Evolutionary conservation across 2,113 vertebrate genomes (phyloP).

Genomic region (Boulengeromyrus knoepffleri): DNA sequence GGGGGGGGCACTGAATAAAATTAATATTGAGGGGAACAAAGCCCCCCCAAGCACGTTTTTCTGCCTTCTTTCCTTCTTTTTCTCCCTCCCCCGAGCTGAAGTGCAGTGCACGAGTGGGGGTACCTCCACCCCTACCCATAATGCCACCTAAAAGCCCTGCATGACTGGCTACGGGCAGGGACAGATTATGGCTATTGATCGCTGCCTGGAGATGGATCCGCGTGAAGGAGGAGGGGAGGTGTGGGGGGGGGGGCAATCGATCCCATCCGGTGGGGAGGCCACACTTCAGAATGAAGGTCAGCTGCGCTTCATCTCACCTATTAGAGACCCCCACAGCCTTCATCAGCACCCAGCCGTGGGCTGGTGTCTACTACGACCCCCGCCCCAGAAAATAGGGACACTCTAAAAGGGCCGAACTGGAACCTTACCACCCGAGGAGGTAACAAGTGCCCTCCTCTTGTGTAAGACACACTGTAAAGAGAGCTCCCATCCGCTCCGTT

Average conservation of each 20-base stretch:
- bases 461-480: neutral
- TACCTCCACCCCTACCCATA: slow-evolving; percentile 50
- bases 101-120: slow-evolving; percentile 40
- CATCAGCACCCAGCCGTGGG: slow-evolving; percentile 10
- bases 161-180: slow-evolving; percentile 82
- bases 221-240: slow-evolving; percentile 54
- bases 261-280: slow-evolving; percentile 57
- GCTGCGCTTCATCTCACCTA: slow-evolving; percentile 60
- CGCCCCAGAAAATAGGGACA: neutral
- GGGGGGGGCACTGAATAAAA: slow-evolving; percentile 6
- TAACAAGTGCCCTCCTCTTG: neutral
- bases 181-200: slow-evolving; percentile 94
- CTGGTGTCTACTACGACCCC: neutral
- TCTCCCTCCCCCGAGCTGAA: slow-evolving; percentile 39
- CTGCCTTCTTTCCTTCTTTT: slow-evolving; percentile 24
- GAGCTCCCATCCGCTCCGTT: neutral
- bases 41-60: neutral
- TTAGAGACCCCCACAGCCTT: slow-evolving; percentile 41
- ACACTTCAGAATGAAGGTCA: slow-evolving; percentile 68
- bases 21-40: slow-evolving; percentile 3
- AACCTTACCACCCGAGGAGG: neutral
- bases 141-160: slow-evolving; percentile 78
- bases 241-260: slow-evolving; percentile 65
- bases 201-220: slow-evolving; percentile 75
- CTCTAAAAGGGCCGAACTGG: neutral